Base-by-base conservation (phyloP, 2,888 invertebrate genomes). In the Platycheirus albimanus region DNA sequence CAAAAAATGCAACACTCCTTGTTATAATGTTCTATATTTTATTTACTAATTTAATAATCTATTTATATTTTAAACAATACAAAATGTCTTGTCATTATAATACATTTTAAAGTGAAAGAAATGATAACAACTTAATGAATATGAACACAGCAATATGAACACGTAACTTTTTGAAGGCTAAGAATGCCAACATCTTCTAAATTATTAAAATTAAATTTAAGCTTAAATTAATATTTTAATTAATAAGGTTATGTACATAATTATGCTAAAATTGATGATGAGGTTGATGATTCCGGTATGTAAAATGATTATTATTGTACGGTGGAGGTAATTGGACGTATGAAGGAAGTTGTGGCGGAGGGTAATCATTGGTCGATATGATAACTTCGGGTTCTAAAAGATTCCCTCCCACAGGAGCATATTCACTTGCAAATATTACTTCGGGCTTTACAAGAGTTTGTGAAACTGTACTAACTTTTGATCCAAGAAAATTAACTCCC, bases 401-500 rank as follows among this genome's bases (percentile, higher is more conserved):
- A 85, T 88, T 85, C 85, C 88, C 87, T 78, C 87, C 85, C 64
- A 71, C 20, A 10, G 36, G 24, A 2, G n/a, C 41, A 11, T 72
- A 71, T 2, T 47, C 71, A 33, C 19, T 43, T 11, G 58, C 43
- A 30, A 43, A 43, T 43, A 61, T 30, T 38, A 61, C 28, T 43
- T 61, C 61, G 54, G 89, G 90, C 85, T 90, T 87, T 58, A 88
- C 20, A 1, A 86, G 86, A 85, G 88, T 85, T 85, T 88, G 87
- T 76, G 86, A 85, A 67, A 51, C 5, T 3, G 24, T 4, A 6
- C n/a, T n/a, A n/a, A n/a, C n/a, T n/a, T n/a, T n/a, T n/a, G n/a
- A n/a, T n/a, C n/a, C n/a, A n/a, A n/a, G n/a, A n/a, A n/a, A n/a
- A n/a, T n/a, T n/a, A n/a, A n/a, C n/a, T n/a, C n/a, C n/a, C n/a